Evolutionary conservation across 1,140 invertebrate species (phyloP).

Genomic region (Cotesia glomerata): DNA sequence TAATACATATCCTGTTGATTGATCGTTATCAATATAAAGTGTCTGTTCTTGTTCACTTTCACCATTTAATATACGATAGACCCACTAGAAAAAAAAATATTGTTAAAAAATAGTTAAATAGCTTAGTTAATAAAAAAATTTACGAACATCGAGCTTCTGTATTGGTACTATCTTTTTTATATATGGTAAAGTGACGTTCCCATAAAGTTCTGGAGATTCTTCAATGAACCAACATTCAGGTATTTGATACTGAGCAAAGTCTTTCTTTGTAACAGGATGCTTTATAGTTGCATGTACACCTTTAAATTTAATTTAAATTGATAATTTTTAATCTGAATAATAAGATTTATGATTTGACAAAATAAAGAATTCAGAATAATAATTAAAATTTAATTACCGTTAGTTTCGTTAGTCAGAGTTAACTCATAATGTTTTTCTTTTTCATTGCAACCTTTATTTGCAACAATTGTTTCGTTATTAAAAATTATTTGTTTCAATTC

Average conservation of each 20-base stretch:
- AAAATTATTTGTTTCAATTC: slow-evolving; percentile 66
- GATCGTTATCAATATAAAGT: slow-evolving; percentile 80
- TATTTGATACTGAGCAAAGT: slow-evolving; percentile 83
- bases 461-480: slow-evolving; percentile 65
- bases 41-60: slow-evolving; percentile 88
- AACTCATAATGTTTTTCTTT: slow-evolving; percentile 86
- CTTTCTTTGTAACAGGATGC: slow-evolving; percentile 91
- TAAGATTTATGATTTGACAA: neutral
- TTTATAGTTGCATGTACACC: slow-evolving; percentile 86
- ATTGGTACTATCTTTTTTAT: slow-evolving; percentile 75
- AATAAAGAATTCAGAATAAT: neutral
- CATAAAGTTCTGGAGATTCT: slow-evolving; percentile 86
- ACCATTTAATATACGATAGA: slow-evolving; percentile 93
- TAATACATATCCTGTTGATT: slow-evolving; percentile 84
- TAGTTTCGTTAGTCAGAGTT: slow-evolving; percentile 69
- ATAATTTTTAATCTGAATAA: no score
- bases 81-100: slow-evolving; percentile 77
- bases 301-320: slow-evolving; percentile 46
- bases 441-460: slow-evolving; percentile 80
- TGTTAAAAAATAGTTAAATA: no score
- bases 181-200: slow-evolving; percentile 78
- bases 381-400: slow-evolving; percentile 66
- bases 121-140: no score
- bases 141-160: slow-evolving; percentile 66
- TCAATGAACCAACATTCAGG: slow-evolving; percentile 77